Evolutionary conservation across 2,888 invertebrate genomes (phyloP).

Genomic region (Apoda limacodes): DNA sequence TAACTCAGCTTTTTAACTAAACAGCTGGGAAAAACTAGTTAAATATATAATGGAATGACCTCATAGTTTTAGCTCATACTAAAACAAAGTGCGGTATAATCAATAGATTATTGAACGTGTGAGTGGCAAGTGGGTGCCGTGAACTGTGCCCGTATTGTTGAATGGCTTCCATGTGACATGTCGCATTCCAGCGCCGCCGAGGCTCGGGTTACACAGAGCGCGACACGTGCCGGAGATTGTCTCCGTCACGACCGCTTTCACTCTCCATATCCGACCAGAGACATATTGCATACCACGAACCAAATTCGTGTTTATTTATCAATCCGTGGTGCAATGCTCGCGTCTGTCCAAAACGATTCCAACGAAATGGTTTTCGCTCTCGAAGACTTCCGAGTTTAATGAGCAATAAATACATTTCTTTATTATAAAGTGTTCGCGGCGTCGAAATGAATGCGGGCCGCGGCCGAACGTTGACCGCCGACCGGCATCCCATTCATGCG

Average conservation of each 20-base stretch:
- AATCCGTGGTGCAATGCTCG: constrained; percentile 28
- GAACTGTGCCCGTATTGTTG: constrained; percentile 1
- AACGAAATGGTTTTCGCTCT: neutral
- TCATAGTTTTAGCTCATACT: too few relatives aligned
- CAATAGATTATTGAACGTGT: too few relatives aligned
- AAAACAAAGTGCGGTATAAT: too few relatives aligned
- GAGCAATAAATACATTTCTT: constrained; percentile 47
- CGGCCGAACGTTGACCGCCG: constrained; percentile 39
- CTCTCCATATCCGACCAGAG: constrained; percentile 39
- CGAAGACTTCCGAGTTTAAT: constrained; percentile 30
- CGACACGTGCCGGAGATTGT: constrained; percentile 29
- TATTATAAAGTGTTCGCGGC: constrained; percentile 41
- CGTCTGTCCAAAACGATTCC: constrained; percentile 3
- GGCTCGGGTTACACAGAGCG: constrained; percentile 29
- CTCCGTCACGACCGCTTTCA: constrained; percentile 33
- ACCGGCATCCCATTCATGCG: constrained; percentile 55
- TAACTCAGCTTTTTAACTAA: too few relatives aligned
- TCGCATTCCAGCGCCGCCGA: constrained; percentile 38
- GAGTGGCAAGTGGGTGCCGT: too few relatives aligned
- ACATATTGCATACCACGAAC: constrained; percentile 29
- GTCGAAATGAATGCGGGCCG: constrained; percentile 31
- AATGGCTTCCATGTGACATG: constrained; percentile 23
- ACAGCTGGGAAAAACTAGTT: too few relatives aligned
- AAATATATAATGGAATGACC: too few relatives aligned
- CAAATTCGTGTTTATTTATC: constrained; percentile 35